Percentiles rank a stretch among this genome's conserved stretches.
Evolutionary conservation across 2,888 invertebrate species (phyloP).

Genomic region (Amphimallon solstitiale): DNA sequence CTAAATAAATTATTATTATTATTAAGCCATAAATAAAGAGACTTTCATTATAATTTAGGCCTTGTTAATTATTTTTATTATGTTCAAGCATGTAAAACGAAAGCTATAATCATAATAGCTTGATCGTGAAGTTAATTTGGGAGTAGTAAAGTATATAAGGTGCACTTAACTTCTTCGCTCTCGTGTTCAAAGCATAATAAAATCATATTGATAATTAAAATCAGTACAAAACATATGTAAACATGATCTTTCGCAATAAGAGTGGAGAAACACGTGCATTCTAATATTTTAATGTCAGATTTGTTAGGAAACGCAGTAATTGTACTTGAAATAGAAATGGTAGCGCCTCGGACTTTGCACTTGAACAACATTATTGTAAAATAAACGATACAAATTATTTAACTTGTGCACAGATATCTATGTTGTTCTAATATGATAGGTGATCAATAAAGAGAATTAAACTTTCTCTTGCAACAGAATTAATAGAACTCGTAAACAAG

Average conservation of each 20-base stretch:
- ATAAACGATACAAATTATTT: constrained; percentile 38
- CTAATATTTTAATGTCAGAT: neutral
- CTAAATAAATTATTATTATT: too few relatives aligned
- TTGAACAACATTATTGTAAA: constrained; percentile 42
- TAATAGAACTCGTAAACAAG: neutral
- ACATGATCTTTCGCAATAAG: neutral
- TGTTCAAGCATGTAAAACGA: too few relatives aligned
- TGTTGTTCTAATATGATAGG: constrained; percentile 25
- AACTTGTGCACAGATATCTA: constrained; percentile 26
- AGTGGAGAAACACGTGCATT: neutral
- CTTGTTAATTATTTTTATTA: too few relatives aligned
- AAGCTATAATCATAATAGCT: too few relatives aligned
- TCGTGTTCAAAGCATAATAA: too few relatives aligned
- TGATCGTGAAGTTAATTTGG: too few relatives aligned
- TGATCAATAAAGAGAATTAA: constrained; percentile 32
- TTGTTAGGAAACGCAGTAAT: constrained; percentile 25
- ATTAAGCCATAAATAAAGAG: too few relatives aligned
- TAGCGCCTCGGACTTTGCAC: constrained; percentile 44
- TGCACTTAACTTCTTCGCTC: too few relatives aligned
- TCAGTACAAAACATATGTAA: too few relatives aligned
- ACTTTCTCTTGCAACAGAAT: constrained; percentile 26
- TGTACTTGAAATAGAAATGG: constrained; percentile 38
- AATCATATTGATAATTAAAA: too few relatives aligned
- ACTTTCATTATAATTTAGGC: too few relatives aligned
- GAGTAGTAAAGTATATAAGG: too few relatives aligned